Evolutionary conservation across 2,113 vertebrate species (phyloP).

Genomic region (Alligator mississippiensis): DNA sequence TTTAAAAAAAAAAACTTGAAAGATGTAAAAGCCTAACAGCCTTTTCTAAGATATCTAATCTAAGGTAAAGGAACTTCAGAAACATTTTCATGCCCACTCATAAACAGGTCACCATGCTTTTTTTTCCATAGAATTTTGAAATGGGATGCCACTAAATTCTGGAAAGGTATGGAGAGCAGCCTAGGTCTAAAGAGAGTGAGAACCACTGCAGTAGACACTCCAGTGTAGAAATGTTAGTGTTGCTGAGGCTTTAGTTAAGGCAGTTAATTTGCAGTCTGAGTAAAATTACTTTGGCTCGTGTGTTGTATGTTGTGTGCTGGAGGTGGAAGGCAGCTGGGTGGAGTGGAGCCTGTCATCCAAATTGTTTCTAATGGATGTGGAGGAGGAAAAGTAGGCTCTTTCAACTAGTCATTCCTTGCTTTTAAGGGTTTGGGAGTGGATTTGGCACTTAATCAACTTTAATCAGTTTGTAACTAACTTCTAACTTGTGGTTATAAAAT

Average conservation of each 20-base stretch:
- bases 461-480: not conserved
- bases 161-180: not conserved
- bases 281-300: not conserved
- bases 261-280: not conserved
- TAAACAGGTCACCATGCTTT: no score
- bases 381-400: not conserved
- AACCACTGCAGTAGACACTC: not conserved
- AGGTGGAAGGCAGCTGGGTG: not conserved
- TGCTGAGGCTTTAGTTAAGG: not conserved
- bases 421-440: not conserved
- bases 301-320: not conserved
- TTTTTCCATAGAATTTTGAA: not conserved
- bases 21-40: not conserved
- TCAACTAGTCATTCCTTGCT: not conserved
- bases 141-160: not conserved
- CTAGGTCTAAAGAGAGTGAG: not conserved
- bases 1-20: not conserved
- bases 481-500: not conserved
- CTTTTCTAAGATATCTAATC: no score
- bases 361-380: not conserved
- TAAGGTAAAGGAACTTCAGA: no score
- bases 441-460: not conserved
- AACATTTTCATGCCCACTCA: no score
- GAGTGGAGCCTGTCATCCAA: not conserved
- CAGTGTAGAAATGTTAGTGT: fast-evolving